Base-by-base conservation (phyloP, 2,888 invertebrate species). In the Caenorhabditis afra region DNA sequence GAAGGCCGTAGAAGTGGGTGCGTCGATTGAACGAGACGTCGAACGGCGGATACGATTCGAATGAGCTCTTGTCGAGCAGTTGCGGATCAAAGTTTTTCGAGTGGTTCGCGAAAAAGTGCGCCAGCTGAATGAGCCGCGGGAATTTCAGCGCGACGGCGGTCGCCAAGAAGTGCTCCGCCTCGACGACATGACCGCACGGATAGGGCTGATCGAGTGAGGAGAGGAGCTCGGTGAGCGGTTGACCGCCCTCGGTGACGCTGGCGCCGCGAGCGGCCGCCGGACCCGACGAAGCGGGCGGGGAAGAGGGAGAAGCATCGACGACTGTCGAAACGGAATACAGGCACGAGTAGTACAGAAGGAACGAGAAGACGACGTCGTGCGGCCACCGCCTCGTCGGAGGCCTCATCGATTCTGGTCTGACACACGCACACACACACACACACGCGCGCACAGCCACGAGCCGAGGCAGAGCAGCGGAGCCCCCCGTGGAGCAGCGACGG, bases 81-180 rank as follows among this genome's bases (percentile, higher is more conserved):
- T 44, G 35, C 0, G 68, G 74, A 65, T 73, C 59, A 39, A 74
- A 78, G 44, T 76, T 75, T 50, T 73, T 76, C 8, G 83, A 80
- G 59, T 83, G 83, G 44, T 77, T 76, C 37, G 81, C 81, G 53
- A 83, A 81, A 62, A 81, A 83, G 22, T 77, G 80, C 8, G 81
- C 80, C 58, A 83, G 65, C 50, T 78, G 76, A 8, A 81, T 64
- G 8, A 83, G 64, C 4, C 79, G 45, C 3, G 83, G 81, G 29
- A 79, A 76, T 49, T 75, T 64, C 22, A 65, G 61, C 11, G 70
- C 62, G 22, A 83, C 80, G 14, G 83, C 80, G 11, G 78, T 71
- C 11, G 66, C 53, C 29, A 83, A 37, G 35, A 83, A 75, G 41
- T 68, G 70, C 22, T 80, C 78, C 2, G 81, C 83, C 20, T 82